phyloP scores from a whole-genome alignment of 2,797 vertebrate species.

The Ficedula albicollis region DNA sequence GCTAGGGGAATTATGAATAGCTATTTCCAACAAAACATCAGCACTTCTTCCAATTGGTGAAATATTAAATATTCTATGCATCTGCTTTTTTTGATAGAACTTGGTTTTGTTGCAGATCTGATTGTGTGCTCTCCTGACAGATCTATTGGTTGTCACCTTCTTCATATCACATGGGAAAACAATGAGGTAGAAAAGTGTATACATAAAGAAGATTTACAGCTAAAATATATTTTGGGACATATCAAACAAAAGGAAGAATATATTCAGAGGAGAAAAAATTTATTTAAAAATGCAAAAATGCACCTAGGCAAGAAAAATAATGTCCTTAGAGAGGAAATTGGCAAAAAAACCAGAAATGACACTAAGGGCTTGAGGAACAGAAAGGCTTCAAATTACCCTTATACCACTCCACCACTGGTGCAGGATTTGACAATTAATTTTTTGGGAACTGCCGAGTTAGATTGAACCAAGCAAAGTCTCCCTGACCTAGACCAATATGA shows the following conservation, averaged over 20 bases:
- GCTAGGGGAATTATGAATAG: background rate
- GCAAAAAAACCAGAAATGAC: background rate
- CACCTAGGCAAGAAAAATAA: background rate
- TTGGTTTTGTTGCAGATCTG: background rate
- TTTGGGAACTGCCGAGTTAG: conserved; percentile 2
- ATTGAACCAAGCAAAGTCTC: background rate
- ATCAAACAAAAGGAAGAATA: background rate
- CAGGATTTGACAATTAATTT: conserved; percentile 33
- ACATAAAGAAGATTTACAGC: background rate
- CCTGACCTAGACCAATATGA: background rate
- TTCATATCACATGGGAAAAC: background rate
- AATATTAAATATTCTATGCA: background rate
- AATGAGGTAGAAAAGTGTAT: background rate
- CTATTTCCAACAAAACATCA: background rate
- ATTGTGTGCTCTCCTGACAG: background rate
- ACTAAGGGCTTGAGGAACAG: background rate
- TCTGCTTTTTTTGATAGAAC: background rate
- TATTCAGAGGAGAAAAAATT: background rate
- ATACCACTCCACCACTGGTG: background rate
- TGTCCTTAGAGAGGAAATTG: background rate
- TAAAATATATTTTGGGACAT: background rate
- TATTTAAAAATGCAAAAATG: background rate
- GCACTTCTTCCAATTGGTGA: background rate
- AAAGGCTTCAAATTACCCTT: background rate
- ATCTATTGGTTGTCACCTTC: background rate